These are phyloP conservation scores for Ophion obscuratus DNA, from an alignment of 2,888 invertebrate genomes.

Conservation along the genomic window DNA sequence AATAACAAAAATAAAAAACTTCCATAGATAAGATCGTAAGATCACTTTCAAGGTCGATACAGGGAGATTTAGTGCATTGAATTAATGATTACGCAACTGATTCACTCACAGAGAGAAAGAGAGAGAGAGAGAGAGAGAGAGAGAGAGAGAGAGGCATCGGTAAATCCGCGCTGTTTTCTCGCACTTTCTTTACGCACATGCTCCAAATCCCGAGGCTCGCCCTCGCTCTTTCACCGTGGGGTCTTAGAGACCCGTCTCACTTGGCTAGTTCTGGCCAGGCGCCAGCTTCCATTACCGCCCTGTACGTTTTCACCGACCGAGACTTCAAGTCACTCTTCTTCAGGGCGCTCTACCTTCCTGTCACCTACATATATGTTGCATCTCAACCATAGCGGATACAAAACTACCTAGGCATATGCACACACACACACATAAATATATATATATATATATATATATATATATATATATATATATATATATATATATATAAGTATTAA, in stretches of 20 bases:
- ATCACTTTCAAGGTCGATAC: conserved; percentile 43
- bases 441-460: too few species aligned
- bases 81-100: conserved; percentile 27
- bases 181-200: conserved; percentile 26
- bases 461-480: too few species aligned
- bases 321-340: conserved; percentile 59
- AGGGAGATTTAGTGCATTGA: conserved; percentile 52
- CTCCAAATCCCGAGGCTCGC: conserved; percentile 40
- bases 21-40: not conserved
- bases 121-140: not conserved
- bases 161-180: conserved; percentile 37
- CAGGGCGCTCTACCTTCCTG: conserved; percentile 19
- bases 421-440: not conserved
- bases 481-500: not conserved
- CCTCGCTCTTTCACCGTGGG: conserved; percentile 57
- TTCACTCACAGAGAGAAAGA: conserved; percentile 8
- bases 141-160: conserved; percentile 21
- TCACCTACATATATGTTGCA: conserved; percentile 27
- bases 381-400: not conserved
- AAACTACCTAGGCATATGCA: conserved; percentile 12
- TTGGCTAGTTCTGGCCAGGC: conserved; percentile 68
- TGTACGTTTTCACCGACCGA: conserved; percentile 61
- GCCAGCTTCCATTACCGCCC: conserved; percentile 73
- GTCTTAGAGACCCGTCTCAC: conserved; percentile 62
- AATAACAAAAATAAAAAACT: too few species aligned